Conservation (phyloP, 92 coral and sea anemone genomes). For the Epizoanthus stellaris region DNA sequence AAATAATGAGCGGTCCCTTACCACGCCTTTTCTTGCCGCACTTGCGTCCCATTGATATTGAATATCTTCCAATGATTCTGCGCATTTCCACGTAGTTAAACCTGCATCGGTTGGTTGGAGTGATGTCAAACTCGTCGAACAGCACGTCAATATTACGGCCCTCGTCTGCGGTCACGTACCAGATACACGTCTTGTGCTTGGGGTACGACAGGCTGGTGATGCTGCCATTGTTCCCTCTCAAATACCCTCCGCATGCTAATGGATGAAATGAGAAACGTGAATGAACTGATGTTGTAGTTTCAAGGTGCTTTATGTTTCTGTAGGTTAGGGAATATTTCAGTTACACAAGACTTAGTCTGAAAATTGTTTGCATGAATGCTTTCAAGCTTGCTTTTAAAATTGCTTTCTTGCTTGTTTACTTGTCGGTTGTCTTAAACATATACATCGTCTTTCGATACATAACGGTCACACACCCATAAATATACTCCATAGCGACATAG, state of each 20-base stretch:
- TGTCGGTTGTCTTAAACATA: no score
- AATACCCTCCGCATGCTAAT: slow-evolving; percentile 1
- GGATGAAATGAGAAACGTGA: not conserved
- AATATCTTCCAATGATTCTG: slow-evolving; percentile 8
- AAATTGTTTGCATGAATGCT: no score
- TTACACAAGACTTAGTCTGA: no score
- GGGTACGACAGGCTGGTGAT: not conserved
- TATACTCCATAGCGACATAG: no score
- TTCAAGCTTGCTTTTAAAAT: no score
- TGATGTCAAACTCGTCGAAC: slow-evolving; percentile 27
- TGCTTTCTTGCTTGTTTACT: no score
- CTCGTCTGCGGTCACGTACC: not conserved
- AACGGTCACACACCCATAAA: no score
- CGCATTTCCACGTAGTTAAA: slow-evolving; percentile 5
- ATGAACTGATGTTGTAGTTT: not conserved
- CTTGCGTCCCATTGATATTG: not conserved
- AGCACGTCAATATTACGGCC: not conserved
- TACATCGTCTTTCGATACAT: no score
- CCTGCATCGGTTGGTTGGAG: not conserved
- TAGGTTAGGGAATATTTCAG: no score
- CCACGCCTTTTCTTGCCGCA: slow-evolving; percentile 3
- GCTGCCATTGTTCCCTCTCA: not conserved
- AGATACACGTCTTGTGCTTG: slow-evolving; percentile 1
- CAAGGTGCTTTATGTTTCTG: not conserved
- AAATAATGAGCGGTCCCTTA: not conserved